phyloP scores from a whole-genome alignment of 2,113 vertebrate species.

The Nyctibius bracteatus region DNA sequence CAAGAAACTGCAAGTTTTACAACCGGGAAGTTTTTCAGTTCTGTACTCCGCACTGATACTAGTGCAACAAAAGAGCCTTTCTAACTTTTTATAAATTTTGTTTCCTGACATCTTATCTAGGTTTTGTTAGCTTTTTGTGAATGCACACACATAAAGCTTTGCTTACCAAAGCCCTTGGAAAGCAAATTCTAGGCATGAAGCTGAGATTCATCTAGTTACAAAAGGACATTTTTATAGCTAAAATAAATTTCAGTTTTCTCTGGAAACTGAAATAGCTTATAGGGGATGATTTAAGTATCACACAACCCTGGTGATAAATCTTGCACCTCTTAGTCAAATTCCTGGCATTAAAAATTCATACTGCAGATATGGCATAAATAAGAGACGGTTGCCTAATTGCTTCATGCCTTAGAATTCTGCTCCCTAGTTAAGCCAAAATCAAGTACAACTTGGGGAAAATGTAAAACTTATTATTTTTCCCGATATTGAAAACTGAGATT shows the following conservation, averaged over 20 bases:
- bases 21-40: not conserved
- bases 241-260: slow-evolving; percentile 14
- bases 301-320: not conserved
- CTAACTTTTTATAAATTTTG: not conserved
- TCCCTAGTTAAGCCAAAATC: not conserved
- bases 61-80: not conserved
- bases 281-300: not conserved
- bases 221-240: slow-evolving; percentile 16
- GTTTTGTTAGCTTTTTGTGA: not conserved
- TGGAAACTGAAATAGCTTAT: not conserved
- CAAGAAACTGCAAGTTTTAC: not conserved
- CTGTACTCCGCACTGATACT: not conserved
- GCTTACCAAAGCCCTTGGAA: not conserved
- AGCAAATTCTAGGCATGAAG: slow-evolving; percentile 8
- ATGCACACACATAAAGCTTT: not conserved
- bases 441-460: not conserved
- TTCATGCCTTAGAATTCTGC: slow-evolving; percentile 7
- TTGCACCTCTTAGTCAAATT: not conserved
- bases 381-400: not conserved
- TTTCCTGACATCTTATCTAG: not conserved
- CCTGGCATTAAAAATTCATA: not conserved
- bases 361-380: not conserved
- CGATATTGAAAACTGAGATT: not conserved
- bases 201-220: not conserved
- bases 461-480: not conserved